Base-by-base conservation (phyloP, 2,797 vertebrate genomes). In the Manis pentadactyla region DNA sequence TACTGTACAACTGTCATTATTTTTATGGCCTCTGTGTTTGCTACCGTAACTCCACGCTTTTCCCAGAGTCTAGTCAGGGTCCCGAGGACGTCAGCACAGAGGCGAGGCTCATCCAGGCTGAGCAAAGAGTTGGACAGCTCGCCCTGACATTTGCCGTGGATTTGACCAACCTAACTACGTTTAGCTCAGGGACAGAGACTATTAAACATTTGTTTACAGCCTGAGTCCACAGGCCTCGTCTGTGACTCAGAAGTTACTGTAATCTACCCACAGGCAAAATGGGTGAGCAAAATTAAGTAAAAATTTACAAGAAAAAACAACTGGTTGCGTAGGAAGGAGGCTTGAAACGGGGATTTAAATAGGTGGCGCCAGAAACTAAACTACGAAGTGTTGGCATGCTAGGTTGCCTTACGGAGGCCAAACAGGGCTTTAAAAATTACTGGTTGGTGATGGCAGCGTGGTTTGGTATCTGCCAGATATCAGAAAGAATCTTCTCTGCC, bases 201-300 rank as follows among this genome's bases (percentile, higher is more conserved):
- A 66, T 34, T 75, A 81, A 59, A 55, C 29, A 83, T 82, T 64
- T 77, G 51, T 66, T 92, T 81, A 31, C 34, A 27, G 27, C 49
- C 42, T 11, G 4, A 85, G 49, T 29, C 39, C 53, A 64, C 4
- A 64, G 49, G 17, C 19, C 39, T 37, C 46, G 10, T 46, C 61
- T 42, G 29, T 55, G 46, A 90, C 61, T 75, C 55, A 68, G 92
- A 94, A 87, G 61, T 87, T 64, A 61, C 11, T 64, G 17, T 78
- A 37, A 57, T 73, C 29, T 59, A 90, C 34, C 12, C 53, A 71
- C 5, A 73, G 10, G 49, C 68, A 87, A 46, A 88, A 23, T 74
- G 17, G 49, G 57, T 92, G 37, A 95, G 37, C 42, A 88, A 31
- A 83, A 92, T 78, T 84, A 74, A 93, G 55, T 57, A 77, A 90